phyloP scores from a whole-genome alignment of 2,888 invertebrate genomes.

The Kryphioiulus occultus region DNA sequence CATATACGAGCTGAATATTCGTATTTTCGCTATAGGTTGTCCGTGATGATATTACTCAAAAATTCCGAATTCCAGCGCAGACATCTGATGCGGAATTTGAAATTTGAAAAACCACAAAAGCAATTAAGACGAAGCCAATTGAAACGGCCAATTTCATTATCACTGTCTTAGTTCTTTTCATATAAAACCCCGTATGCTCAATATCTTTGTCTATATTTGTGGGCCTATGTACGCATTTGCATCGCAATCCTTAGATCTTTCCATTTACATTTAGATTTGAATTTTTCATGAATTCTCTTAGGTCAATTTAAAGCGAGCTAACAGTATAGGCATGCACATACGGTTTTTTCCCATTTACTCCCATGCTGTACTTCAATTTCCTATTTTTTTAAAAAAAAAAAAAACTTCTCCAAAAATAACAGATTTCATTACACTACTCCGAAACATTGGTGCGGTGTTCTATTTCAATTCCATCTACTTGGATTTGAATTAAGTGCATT shows the following conservation, averaged over 20 bases:
- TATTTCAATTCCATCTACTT: neutral
- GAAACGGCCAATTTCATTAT: neutral
- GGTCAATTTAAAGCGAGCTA: neutral
- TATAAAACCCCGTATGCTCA: neutral
- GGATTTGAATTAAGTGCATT: neutral
- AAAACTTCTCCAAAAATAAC: neutral
- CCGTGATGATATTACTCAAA: neutral
- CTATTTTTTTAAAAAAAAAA: neutral
- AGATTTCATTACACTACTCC: neutral
- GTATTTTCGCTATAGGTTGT: too few species aligned
- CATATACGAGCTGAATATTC: too few species aligned
- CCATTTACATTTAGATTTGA: slow-evolving; percentile 17
- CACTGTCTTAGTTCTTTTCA: neutral
- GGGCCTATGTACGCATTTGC: neutral
- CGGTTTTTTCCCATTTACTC: neutral
- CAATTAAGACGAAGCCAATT: neutral
- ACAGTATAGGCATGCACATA: neutral
- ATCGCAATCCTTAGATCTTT: neutral
- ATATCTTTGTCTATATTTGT: neutral
- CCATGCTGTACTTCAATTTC: neutral
- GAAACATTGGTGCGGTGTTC: neutral
- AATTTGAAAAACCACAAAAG: neutral
- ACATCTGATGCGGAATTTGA: neutral
- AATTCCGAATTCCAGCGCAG: neutral
- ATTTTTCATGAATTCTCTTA: slow-evolving; percentile 9